phyloP scores from a whole-genome alignment of 2,888 invertebrate species.

The Tenodera sinensis region DNA sequence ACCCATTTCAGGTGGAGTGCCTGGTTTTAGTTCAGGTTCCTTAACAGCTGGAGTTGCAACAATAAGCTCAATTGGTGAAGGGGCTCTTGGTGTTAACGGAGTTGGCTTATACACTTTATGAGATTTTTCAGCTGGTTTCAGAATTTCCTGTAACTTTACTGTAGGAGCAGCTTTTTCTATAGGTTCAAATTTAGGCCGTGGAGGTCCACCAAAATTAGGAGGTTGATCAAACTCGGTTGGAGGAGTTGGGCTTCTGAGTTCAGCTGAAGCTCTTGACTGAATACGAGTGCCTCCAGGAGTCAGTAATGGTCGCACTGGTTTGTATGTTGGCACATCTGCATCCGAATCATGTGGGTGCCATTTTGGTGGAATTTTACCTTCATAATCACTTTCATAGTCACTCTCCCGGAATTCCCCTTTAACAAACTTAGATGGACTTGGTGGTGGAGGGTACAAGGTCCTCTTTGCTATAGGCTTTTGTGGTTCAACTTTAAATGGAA shows the following conservation, averaged over 20 bases:
- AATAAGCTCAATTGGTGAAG: slow-evolving; percentile 36
- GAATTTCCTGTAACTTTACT: slow-evolving; percentile 41
- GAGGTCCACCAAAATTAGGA: slow-evolving; percentile 44
- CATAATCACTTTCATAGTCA: slow-evolving; percentile 68
- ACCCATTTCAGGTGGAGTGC: slow-evolving; percentile 56
- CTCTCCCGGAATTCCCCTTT: slow-evolving; percentile 63
- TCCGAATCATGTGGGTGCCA: slow-evolving; percentile 57
- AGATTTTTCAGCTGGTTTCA: slow-evolving; percentile 45
- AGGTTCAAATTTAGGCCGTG: slow-evolving; percentile 57
- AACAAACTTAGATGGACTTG: slow-evolving; percentile 63
- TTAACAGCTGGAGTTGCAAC: slow-evolving; percentile 41
- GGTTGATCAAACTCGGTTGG: slow-evolving; percentile 57
- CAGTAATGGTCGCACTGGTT: slow-evolving; percentile 55
- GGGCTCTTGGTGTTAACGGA: slow-evolving; percentile 47
- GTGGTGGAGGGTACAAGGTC: slow-evolving; percentile 50
- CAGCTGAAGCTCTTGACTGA: slow-evolving; percentile 46
- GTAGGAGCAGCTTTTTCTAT: slow-evolving; percentile 47
- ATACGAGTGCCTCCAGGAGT: slow-evolving; percentile 49
- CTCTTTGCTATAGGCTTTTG: slow-evolving; percentile 40
- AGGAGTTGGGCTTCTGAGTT: slow-evolving; percentile 52
- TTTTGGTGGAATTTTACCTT: slow-evolving; percentile 55
- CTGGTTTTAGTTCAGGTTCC: slow-evolving; percentile 47
- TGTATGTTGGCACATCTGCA: slow-evolving; percentile 53
- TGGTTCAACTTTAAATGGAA: slow-evolving; percentile 47
- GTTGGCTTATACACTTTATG: slow-evolving; percentile 51